Evolutionary conservation across 1,140 invertebrate species (phyloP).

Genomic region (Liolophura sinensis): DNA sequence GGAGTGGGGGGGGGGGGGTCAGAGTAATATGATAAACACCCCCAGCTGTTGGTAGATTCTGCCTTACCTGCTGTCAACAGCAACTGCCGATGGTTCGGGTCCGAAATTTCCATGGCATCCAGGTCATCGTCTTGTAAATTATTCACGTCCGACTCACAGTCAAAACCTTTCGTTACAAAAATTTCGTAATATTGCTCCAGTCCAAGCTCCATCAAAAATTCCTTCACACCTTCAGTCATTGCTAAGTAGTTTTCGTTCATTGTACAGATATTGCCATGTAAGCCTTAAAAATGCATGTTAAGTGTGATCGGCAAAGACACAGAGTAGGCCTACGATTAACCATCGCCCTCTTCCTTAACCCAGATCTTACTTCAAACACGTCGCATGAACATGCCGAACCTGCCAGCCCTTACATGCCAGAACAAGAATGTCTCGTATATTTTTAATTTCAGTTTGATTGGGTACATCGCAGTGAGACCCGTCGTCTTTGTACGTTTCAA

Average conservation of each 20-base stretch:
- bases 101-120: constrained; percentile 35
- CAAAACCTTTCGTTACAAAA: constrained; percentile 47
- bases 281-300: no score
- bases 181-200: constrained; percentile 41
- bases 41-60: not conserved
- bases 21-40: no score
- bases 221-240: constrained; percentile 36
- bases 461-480: no score
- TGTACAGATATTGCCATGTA: not conserved
- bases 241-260: constrained; percentile 13
- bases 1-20: no score
- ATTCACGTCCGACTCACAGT: constrained; percentile 39
- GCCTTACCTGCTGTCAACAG: constrained; percentile 33
- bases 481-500: no score
- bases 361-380: no score
- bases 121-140: constrained; percentile 36
- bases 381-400: no score
- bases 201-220: constrained; percentile 38
- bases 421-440: no score
- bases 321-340: not conserved
- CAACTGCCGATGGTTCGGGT: constrained; percentile 23
- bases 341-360: not conserved
- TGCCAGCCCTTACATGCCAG: no score
- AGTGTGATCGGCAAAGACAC: not conserved
- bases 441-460: no score